Base-by-base conservation (phyloP, 1,140 invertebrate genomes). In the Mamestra configurata region DNA sequence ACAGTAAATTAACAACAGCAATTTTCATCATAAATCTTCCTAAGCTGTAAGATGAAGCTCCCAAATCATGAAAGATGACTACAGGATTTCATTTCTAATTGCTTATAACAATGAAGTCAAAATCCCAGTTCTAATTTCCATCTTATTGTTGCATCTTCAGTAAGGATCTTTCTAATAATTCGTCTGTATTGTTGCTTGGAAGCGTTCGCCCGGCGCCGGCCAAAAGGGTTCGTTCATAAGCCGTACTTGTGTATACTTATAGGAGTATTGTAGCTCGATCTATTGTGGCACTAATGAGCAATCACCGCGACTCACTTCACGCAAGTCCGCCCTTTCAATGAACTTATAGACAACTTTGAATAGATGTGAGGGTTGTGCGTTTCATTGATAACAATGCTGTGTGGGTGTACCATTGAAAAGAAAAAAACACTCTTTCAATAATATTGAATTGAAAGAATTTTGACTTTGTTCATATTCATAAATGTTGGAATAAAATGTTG, bases 221-320 rank as follows among this genome's bases (percentile, higher is more conserved):
- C 27, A 8, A 77, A 77, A 70, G 76, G 61, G 24, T 53, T 68
- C 11, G 31, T 57, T 27, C 57, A 57, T 68, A 71, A 61, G 10
- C 46, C 24, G 15, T 59, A 77, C 64, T 51, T 70, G 66, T 75
- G 61, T 87, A 83, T 78, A 77, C n/a, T 59, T 43, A 72, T 72
- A 72, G 70, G 53, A 68, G 84, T 79, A 87, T 90, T 91, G 89
- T 90, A 80, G 77, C 77, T 64, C 77, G 68, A 79, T 49, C 88
- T 80, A 92, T 92, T 92, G 89, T 92, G 77, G 77, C 82, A 70
- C 87, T 92, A 92, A 92, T 90, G 90, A 92, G 91, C 88, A 87
- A 92, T 91, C 87, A 86, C 83, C 79, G 80, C 72, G 53, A 79
- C 85, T 86, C 82, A 87, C 85, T 86, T 86, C 83, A 86, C 86